Evolutionary conservation across 2,888 invertebrate species (phyloP).

Genomic region (Thysanoteuthis rhombus): DNA sequence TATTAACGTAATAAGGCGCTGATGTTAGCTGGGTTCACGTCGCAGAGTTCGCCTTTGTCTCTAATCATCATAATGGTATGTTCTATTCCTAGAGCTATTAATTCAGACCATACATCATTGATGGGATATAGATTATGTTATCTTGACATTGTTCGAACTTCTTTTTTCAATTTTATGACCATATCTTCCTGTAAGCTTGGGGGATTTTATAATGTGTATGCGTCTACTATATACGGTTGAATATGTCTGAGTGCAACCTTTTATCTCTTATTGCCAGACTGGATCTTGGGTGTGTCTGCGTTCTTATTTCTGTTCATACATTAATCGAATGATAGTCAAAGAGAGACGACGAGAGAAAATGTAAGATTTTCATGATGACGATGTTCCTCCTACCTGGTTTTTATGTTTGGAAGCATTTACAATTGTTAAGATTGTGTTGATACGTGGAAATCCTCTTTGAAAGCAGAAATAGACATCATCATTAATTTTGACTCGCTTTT

Average conservation of each 20-base stretch:
- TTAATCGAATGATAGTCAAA: background rate
- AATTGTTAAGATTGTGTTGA: too few species aligned
- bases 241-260: background rate
- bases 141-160: background rate
- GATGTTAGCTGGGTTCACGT: background rate
- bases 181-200: background rate
- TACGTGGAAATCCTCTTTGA: too few species aligned
- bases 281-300: background rate
- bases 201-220: background rate
- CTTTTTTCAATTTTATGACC: background rate
- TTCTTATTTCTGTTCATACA: background rate
- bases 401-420: background rate
- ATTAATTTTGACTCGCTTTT: too few species aligned
- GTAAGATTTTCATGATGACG: background rate
- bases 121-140: background rate
- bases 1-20: background rate
- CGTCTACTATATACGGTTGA: background rate
- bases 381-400: background rate
- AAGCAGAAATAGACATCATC: too few species aligned
- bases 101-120: background rate
- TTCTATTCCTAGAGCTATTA: background rate
- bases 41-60: background rate
- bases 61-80: background rate
- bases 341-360: background rate
- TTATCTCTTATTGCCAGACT: background rate